A percentile compares a stretch with the other conserved stretches of the same genome.
phyloP scores from a whole-genome alignment of 2,888 invertebrate genomes.

The Cylindroiulus punctatus region DNA sequence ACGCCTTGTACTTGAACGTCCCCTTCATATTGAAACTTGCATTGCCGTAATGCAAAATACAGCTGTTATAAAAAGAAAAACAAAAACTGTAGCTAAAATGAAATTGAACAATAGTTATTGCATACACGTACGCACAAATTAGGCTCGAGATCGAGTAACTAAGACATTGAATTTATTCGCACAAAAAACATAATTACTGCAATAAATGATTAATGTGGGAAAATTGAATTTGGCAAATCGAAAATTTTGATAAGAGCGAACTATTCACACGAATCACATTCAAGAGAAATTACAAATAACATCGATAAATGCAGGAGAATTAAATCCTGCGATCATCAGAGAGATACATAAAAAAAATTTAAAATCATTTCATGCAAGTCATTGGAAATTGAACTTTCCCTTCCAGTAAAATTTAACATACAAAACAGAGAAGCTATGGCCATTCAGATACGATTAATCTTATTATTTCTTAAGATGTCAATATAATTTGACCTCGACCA shows the following conservation, averaged over 20 bases:
- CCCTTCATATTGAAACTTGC: too few relatives aligned
- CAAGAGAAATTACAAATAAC: neutral
- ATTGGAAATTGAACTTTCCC: neutral
- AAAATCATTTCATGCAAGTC: neutral
- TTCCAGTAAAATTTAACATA: neutral
- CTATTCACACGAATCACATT: neutral
- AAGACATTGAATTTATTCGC: constrained; percentile 6
- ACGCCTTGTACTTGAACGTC: too few relatives aligned
- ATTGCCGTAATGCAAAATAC: too few relatives aligned
- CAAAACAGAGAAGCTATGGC: neutral
- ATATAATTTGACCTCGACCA: neutral
- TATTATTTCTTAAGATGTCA: neutral
- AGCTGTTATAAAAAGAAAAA: too few relatives aligned
- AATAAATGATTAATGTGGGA: neutral
- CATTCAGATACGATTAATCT: neutral
- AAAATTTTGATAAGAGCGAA: neutral
- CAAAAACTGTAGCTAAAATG: too few relatives aligned
- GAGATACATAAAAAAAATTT: neutral
- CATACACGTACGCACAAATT: too few relatives aligned
- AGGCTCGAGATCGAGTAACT: neutral
- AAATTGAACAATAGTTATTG: too few relatives aligned
- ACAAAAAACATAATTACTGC: neutral
- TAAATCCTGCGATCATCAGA: neutral
- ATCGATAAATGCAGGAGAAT: neutral
- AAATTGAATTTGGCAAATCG: neutral